Conservation (phyloP, 64 coral and sea anemone genomes). For the Exaiptasia diaphana region DNA sequence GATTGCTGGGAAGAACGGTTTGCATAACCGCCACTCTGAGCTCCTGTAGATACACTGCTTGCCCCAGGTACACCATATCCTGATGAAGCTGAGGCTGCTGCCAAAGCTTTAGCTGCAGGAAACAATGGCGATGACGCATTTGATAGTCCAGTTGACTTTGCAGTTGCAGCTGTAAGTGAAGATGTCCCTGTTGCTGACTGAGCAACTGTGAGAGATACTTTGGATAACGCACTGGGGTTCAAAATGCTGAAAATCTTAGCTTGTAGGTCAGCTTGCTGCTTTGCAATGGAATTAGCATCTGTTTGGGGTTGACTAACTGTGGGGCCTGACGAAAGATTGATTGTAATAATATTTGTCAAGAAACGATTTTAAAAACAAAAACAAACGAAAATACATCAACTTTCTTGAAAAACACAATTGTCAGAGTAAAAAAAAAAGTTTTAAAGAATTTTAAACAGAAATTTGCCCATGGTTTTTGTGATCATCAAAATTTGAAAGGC, state of each 20-base stretch:
- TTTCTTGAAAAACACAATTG: no score
- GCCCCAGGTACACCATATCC: neutral
- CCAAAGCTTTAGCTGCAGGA: constrained; percentile 39
- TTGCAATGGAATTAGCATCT: constrained; percentile 92
- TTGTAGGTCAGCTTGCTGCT: constrained; percentile 97
- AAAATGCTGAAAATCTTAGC: constrained; percentile 98
- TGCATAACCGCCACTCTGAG: neutral
- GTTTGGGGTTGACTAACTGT: constrained; percentile 51
- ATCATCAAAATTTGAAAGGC: no score
- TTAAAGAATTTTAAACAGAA: neutral
- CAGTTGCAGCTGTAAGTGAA: neutral
- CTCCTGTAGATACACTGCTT: neutral
- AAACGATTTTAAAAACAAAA: constrained; percentile 12
- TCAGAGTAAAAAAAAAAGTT: no score
- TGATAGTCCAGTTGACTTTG: neutral
- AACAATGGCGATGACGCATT: constrained; percentile 26
- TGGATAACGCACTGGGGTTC: constrained; percentile 53
- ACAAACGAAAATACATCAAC: neutral
- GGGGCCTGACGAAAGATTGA: constrained; percentile 66
- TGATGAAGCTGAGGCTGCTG: neutral
- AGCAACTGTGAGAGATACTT: neutral
- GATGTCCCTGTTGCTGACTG: constrained; percentile 8
- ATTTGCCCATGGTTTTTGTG: neutral
- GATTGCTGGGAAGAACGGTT: neutral
- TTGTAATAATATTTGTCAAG: constrained; percentile 42